Percentiles rank a stretch among this genome's conserved stretches.
Conservation (phyloP, 2,888 invertebrate species). For the Drosophila kanekoi region DNA sequence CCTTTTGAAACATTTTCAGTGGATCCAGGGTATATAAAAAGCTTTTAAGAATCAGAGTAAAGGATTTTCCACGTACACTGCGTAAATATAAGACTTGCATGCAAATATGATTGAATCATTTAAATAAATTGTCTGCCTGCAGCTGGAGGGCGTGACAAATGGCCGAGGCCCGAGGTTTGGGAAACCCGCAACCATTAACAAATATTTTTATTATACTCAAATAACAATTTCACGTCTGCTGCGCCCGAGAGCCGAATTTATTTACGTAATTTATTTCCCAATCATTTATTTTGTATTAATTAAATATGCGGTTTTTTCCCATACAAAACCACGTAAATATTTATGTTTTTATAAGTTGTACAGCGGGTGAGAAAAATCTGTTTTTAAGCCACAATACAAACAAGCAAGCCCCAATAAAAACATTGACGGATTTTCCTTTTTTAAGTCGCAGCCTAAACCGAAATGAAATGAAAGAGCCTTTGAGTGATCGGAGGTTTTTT, state of each 20-base stretch:
- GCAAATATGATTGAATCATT: slow-evolving; percentile 51
- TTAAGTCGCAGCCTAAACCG: slow-evolving; percentile 11
- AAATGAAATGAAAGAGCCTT: slow-evolving; percentile 54
- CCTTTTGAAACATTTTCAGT: neutral
- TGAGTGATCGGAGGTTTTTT: slow-evolving; percentile 21
- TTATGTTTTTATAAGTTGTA: slow-evolving; percentile 34
- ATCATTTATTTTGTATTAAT: slow-evolving; percentile 80
- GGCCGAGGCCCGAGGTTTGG: neutral
- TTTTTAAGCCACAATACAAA: slow-evolving; percentile 57
- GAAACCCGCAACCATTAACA: slow-evolving; percentile 40
- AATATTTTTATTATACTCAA: slow-evolving; percentile 58
- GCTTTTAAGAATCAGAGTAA: slow-evolving; percentile 34
- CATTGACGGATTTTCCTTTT: slow-evolving; percentile 47
- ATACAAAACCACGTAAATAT: slow-evolving; percentile 47
- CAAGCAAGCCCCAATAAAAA: slow-evolving; percentile 29
- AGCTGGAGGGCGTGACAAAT: slow-evolving; percentile 4
- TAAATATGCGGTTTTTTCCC: slow-evolving; percentile 69
- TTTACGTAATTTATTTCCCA: slow-evolving; percentile 70
- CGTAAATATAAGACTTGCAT: slow-evolving; percentile 16
- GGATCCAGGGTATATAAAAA: neutral
- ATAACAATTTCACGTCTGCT: slow-evolving; percentile 66
- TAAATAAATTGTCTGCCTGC: slow-evolving; percentile 55
- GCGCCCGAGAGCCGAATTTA: slow-evolving; percentile 43
- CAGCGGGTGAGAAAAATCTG: slow-evolving; percentile 44
- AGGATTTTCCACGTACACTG: neutral